Evolutionary conservation across 2,888 invertebrate species (phyloP).

Genomic region (Drosophila paranaensis): DNA sequence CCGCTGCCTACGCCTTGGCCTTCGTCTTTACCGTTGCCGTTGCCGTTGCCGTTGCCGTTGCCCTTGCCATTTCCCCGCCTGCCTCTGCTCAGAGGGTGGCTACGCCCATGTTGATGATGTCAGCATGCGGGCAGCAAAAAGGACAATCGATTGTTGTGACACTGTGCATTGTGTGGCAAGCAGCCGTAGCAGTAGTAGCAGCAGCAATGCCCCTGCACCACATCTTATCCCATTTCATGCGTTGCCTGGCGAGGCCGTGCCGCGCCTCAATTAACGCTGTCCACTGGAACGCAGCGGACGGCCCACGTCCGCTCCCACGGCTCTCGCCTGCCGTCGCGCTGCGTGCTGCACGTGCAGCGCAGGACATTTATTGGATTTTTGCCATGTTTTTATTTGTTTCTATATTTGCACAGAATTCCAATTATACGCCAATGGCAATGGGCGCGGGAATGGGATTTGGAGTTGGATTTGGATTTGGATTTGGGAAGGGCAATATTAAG

Average conservation of each 20-base stretch:
- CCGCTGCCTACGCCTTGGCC: constrained; percentile 5
- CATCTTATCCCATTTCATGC: constrained; percentile 63
- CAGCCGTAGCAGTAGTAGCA: constrained; percentile 6
- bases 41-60: too few relatives aligned
- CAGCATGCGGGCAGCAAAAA: constrained; percentile 70
- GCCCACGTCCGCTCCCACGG: constrained; percentile 51
- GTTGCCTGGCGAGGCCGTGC: constrained; percentile 43
- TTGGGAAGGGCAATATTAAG: too few relatives aligned
- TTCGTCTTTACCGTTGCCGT: neutral
- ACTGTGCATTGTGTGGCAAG: constrained; percentile 55
- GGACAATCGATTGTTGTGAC: constrained; percentile 80
- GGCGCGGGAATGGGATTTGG: constrained; percentile 22
- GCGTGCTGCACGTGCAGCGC: constrained; percentile 80
- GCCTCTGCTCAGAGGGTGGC: constrained; percentile 28
- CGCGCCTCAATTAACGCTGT: constrained; percentile 66
- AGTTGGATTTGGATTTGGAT: neutral
- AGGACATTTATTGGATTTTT: constrained; percentile 85
- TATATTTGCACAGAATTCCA: constrained; percentile 78
- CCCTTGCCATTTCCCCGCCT: neutral
- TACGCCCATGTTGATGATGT: constrained; percentile 59
- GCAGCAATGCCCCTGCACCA: constrained; percentile 26
- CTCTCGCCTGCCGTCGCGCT: constrained; percentile 42
- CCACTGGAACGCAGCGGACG: constrained; percentile 29
- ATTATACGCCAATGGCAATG: constrained; percentile 73
- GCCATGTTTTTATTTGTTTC: constrained; percentile 75